phyloP scores from a whole-genome alignment of 2,888 invertebrate genomes.

The Imbricaverruca yamaguchii region DNA sequence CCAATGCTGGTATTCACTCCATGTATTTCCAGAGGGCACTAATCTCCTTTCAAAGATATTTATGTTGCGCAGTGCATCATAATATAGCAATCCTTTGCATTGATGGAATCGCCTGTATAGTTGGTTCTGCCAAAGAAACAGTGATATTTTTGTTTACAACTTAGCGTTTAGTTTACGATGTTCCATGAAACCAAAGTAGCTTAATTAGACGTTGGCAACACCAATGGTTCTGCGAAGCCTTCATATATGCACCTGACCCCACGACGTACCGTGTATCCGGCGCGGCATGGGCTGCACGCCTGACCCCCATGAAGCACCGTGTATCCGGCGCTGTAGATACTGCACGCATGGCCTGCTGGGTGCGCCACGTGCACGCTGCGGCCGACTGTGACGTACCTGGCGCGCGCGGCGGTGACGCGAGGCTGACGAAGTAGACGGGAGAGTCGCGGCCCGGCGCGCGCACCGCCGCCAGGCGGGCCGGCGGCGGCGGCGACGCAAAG shows the following conservation, averaged over 20 bases:
- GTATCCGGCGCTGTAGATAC: background rate
- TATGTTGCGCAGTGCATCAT: too few species aligned
- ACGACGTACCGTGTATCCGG: background rate
- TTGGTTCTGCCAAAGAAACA: too few species aligned
- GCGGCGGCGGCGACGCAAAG: background rate
- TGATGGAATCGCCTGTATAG: too few species aligned
- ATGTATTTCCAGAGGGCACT: too few species aligned
- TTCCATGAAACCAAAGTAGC: too few species aligned
- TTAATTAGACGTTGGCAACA: too few species aligned
- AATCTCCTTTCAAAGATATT: too few species aligned
- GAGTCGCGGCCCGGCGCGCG: background rate
- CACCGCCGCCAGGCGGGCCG: background rate
- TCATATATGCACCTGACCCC: background rate
- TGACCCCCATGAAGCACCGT: background rate
- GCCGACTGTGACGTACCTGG: background rate
- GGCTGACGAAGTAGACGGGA: background rate
- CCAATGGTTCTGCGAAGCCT: background rate
- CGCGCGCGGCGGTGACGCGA: background rate
- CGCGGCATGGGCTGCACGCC: background rate
- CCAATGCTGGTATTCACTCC: too few species aligned
- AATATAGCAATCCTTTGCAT: too few species aligned
- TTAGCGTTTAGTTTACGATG: too few species aligned
- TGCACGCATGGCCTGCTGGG: background rate
- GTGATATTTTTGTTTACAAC: too few species aligned
- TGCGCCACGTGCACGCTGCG: background rate